phyloP scores from a whole-genome alignment of 2,113 vertebrate genomes.

The Butastur rufipennis region DNA sequence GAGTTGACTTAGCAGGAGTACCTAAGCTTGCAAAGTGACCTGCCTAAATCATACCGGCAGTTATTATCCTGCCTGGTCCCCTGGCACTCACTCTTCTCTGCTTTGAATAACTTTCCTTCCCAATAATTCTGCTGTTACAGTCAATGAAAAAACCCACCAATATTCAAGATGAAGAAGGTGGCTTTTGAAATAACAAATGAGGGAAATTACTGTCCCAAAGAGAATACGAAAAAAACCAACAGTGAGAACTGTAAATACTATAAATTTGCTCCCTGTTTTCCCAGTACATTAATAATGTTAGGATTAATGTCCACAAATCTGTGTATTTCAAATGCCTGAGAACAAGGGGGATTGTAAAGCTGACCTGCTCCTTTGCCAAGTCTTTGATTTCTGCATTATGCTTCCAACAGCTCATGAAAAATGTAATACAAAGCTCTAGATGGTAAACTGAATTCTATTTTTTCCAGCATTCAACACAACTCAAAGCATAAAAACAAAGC shows the following conservation, averaged over 20 bases:
- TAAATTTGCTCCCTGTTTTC: slow-evolving; percentile 16
- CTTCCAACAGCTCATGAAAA: neutral
- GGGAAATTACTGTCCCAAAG: slow-evolving; percentile 11
- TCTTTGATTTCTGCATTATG: slow-evolving; percentile 33
- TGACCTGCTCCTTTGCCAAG: neutral
- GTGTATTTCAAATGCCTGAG: neutral
- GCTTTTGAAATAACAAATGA: slow-evolving; percentile 10
- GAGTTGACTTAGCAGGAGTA: neutral
- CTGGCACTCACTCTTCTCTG: neutral
- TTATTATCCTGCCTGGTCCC: neutral
- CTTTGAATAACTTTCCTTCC: neutral
- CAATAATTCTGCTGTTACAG: neutral
- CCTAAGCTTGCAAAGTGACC: neutral
- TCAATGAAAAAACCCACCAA: neutral
- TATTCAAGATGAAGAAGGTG: neutral
- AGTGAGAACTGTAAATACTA: neutral
- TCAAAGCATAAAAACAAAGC: neutral
- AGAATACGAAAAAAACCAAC: neutral
- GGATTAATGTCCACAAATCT: slow-evolving; percentile 20
- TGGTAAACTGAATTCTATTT: neutral
- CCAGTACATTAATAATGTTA: neutral
- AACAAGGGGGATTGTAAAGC: neutral
- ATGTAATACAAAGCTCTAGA: neutral
- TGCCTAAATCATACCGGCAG: neutral
- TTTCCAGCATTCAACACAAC: neutral